These are phyloP conservation scores for Tortricodes alternella DNA, from an alignment of 2,888 invertebrate species.

Conservation along the genomic window DNA sequence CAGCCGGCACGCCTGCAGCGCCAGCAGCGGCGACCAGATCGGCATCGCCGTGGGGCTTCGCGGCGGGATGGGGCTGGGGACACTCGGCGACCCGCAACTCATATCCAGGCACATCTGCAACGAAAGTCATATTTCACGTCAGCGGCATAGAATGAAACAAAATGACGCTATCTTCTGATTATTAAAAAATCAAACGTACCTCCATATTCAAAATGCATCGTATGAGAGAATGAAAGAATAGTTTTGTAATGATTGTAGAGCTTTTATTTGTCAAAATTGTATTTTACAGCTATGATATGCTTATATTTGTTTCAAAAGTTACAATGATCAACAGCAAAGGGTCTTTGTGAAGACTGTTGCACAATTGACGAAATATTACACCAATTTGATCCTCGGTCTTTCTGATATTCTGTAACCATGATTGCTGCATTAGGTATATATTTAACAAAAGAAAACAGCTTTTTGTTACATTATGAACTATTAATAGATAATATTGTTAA, in stretches of 20 bases:
- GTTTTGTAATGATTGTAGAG: conserved; percentile 83
- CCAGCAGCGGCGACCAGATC: conserved; percentile 74
- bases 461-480: conserved; percentile 75
- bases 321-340: conserved; percentile 84
- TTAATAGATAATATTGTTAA: conserved; percentile 77
- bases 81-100: conserved; percentile 59
- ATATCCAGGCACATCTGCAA: conserved; percentile 79
- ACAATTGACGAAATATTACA: conserved; percentile 78
- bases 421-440: conserved; percentile 35
- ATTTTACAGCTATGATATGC: conserved; percentile 97
- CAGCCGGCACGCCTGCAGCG: conserved; percentile 73
- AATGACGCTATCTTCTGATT: not conserved
- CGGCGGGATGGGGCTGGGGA: conserved; percentile 61
- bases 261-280: conserved; percentile 92
- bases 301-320: conserved; percentile 89
- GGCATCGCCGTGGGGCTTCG: conserved; percentile 67
- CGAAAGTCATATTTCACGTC: conserved; percentile 15
- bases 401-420: conserved; percentile 68
- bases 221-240: conserved; percentile 53
- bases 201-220: conserved; percentile 24
- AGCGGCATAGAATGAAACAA: not conserved
- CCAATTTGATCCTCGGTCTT: conserved; percentile 65
- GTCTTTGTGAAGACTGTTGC: conserved; percentile 66
- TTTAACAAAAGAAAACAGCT: conserved; percentile 76
- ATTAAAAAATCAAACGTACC: conserved; percentile 40